These are phyloP conservation scores for Boulengeromyrus knoepffleri DNA, from an alignment of 2,113 vertebrate species.

Conservation along the genomic window DNA sequence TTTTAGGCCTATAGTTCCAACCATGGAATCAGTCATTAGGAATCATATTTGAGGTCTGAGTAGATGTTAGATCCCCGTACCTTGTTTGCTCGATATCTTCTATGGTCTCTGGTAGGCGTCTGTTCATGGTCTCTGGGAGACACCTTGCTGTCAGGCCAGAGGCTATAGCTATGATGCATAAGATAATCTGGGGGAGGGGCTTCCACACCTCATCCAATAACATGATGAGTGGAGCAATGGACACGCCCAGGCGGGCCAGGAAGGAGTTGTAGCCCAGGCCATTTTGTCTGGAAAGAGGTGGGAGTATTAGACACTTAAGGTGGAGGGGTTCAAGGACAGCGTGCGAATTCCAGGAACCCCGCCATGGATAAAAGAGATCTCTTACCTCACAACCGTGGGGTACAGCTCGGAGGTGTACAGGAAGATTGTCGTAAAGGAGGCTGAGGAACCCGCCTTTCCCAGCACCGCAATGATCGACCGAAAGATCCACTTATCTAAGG, in stretches of 20 bases:
- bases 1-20: neutral
- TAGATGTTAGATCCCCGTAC: constrained; percentile 27
- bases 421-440: constrained; percentile 59
- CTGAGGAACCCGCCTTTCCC: constrained; percentile 62
- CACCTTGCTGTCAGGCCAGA: constrained; percentile 44
- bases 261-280: constrained; percentile 56
- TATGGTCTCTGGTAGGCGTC: constrained; percentile 59
- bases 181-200: constrained; percentile 47
- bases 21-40: neutral
- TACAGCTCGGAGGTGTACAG: constrained; percentile 69
- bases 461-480: constrained; percentile 48
- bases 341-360: neutral
- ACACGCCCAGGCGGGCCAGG: constrained; percentile 55
- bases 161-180: constrained; percentile 45
- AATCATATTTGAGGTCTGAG: neutral
- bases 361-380: too few relatives aligned
- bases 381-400: constrained; percentile 67
- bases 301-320: neutral
- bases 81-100: constrained; percentile 56
- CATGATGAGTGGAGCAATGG: constrained; percentile 52
- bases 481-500: constrained; percentile 43
- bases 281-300: constrained; percentile 53
- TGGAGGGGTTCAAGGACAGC: neutral
- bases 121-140: constrained; percentile 54
- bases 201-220: constrained; percentile 57